Percentiles rank a stretch among this genome's conserved stretches.
phyloP scores from a whole-genome alignment of 35 echinoderm and acorn worm genomes.

The Anneissia japonica region DNA sequence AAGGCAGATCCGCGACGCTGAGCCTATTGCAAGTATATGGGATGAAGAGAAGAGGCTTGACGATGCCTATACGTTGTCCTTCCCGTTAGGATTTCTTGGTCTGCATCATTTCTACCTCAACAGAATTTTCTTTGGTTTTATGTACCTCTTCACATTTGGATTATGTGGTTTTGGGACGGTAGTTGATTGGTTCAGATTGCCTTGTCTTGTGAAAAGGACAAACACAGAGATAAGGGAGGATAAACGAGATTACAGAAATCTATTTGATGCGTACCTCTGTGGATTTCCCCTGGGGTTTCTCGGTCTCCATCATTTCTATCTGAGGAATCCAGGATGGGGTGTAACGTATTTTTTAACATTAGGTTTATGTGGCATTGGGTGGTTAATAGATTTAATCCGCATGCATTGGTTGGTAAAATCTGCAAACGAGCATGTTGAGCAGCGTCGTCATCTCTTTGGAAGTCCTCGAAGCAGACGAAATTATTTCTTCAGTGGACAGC shows the following conservation, averaged over 20 bases:
- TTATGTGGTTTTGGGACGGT: slow-evolving; percentile 38
- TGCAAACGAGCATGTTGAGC: slow-evolving; percentile 10
- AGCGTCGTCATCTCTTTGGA: too few species aligned
- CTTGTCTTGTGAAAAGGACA: slow-evolving; percentile 17
- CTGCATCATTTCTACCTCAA: slow-evolving; percentile 66
- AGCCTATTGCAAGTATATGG: neutral
- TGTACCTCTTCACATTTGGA: slow-evolving; percentile 34
- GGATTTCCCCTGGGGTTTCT: slow-evolving; percentile 47
- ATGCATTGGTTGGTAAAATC: slow-evolving; percentile 32
- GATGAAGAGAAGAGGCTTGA: slow-evolving; percentile 3
- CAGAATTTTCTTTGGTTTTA: slow-evolving; percentile 12
- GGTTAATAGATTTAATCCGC: slow-evolving; percentile 43
- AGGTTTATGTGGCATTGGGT: slow-evolving; percentile 34
- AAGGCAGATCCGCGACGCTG: neutral
- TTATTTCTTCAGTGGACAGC: too few species aligned
- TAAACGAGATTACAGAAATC: neutral
- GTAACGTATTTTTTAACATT: slow-evolving; percentile 45
- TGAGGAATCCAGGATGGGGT: slow-evolving; percentile 23
- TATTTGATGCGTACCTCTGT: slow-evolving; percentile 55
- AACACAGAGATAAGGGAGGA: slow-evolving; percentile 11
- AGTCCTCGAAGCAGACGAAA: too few species aligned
- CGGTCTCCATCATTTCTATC: slow-evolving; percentile 54
- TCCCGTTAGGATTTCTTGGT: slow-evolving; percentile 53
- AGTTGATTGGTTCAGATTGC: slow-evolving; percentile 42
- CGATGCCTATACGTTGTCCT: slow-evolving; percentile 44